Base-by-base conservation (phyloP, 2,888 invertebrate genomes). In the Nesidiocoris tenuis region DNA sequence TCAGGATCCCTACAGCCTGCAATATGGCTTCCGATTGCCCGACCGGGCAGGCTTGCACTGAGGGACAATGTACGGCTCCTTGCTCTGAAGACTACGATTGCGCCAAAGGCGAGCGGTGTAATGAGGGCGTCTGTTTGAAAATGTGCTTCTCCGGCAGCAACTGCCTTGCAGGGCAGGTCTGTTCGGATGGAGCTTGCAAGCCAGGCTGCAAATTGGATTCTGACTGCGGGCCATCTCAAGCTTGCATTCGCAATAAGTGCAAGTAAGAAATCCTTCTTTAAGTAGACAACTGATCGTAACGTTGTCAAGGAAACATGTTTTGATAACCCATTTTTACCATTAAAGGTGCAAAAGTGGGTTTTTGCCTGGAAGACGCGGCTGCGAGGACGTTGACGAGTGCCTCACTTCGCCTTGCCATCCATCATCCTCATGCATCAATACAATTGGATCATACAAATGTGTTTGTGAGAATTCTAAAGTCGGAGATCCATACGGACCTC, bases 131-230 rank as follows among this genome's bases (percentile, higher is more conserved):
- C 79, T 95, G 95, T 81, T 88, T 90, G 19, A 95, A 94, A 85
- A 89, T 95, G 54, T 95, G 95, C 82, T 94, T 94, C 82, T 90
- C 92, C 9, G 94, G 94, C 82, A 93, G 92, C 81, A 96, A 95
- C 82, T 96, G 96, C 81, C 86, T 95, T 80, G 91, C 93, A 1
- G 95, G 95, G 66, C 95, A 96, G 85, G 90, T 95, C 76, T 95
- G 96, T 81, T 89, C 89, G 79, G 89, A 89, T 78, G 94, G 95
- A 71, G 87, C 90, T 59, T 96, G 96, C 82, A 88, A 91, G 81
- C 88, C 90, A 1, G 96, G 96, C 3, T 96, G 96, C 82, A 89
- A 90, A 77, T 87, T 89, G 0, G 93, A 94, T 82, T 87, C 89
- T 1, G 95, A 95, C 81, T 95, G 95, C 82, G 88, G 89, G 63